These are phyloP conservation scores for Phenganax marumi DNA, from an alignment of 92 coral and sea anemone genomes.

Conservation along the genomic window DNA sequence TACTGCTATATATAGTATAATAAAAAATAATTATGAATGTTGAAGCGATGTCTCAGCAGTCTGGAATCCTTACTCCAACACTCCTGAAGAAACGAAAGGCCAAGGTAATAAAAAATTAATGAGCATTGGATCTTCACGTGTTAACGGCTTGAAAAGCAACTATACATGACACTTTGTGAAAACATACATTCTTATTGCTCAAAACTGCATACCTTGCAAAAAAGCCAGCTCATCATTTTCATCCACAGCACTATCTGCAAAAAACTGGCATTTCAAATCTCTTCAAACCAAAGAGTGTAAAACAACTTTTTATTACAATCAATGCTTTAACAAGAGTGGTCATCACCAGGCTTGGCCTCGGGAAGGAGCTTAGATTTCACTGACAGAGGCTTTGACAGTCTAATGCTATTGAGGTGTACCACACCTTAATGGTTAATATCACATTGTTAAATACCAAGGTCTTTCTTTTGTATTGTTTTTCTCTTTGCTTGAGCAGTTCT, in stretches of 20 bases:
- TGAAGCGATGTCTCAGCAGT: not conserved
- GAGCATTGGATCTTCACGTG: not conserved
- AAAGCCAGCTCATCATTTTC: constrained; percentile 94
- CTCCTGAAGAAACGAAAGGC: not conserved
- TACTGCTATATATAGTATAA: no score
- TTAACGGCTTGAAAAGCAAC: not conserved
- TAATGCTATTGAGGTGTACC: not conserved
- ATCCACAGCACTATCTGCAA: constrained; percentile 73
- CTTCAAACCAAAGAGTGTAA: no score
- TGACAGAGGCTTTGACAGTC: not conserved
- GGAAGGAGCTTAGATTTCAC: not conserved
- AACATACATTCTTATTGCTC: not conserved
- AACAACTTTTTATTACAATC: no score
- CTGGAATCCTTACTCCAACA: constrained; percentile 4
- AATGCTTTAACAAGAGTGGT: no score
- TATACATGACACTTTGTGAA: no score
- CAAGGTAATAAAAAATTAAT: not conserved
- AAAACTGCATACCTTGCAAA: constrained; percentile 62
- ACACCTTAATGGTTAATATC: no score
- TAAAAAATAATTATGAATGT: no score
- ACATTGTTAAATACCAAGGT: constrained; percentile 60
- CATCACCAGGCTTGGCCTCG: not conserved
- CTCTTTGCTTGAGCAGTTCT: constrained; percentile 84
- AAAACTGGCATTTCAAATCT: not conserved
- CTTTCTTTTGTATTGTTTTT: constrained; percentile 87